Conservation (phyloP, 2,113 vertebrate species). For the Gulo gulo region DNA sequence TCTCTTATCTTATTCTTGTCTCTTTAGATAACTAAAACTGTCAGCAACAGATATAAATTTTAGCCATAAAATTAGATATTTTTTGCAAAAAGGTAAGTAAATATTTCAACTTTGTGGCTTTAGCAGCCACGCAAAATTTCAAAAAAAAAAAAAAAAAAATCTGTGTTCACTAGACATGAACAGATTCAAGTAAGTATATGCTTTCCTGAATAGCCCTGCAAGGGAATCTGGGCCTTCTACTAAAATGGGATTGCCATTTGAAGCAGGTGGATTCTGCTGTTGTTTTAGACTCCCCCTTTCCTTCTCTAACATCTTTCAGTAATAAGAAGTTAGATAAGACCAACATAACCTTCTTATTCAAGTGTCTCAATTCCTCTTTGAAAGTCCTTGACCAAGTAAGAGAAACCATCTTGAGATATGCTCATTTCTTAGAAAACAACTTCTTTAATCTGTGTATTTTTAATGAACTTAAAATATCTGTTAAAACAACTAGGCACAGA, state of each 20-base stretch:
- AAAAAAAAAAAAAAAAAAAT: slow-evolving; percentile 58
- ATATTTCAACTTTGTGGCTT: slow-evolving; percentile 2
- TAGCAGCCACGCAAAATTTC: neutral
- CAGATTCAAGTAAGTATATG: slow-evolving; percentile 47
- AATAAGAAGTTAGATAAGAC: neutral
- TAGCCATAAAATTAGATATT: neutral
- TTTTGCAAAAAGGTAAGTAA: neutral
- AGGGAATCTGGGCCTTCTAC: slow-evolving; percentile 39
- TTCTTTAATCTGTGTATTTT: neutral
- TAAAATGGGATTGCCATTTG: slow-evolving; percentile 59
- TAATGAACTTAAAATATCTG: neutral
- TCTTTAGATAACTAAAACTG: neutral
- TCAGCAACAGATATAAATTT: neutral
- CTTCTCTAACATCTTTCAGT: slow-evolving; percentile 6
- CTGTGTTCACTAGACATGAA: neutral
- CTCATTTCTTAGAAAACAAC: neutral
- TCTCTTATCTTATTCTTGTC: neutral
- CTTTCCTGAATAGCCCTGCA: neutral
- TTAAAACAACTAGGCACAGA: neutral
- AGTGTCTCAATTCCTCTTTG: neutral
- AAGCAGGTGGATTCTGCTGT: slow-evolving; percentile 33
- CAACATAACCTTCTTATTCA: neutral
- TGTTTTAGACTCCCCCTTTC: neutral
- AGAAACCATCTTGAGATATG: neutral
- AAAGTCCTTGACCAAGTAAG: neutral